Percentiles rank a stretch among this genome's conserved stretches.
These are phyloP conservation scores for Lycia hirtaria DNA, from an alignment of 2,888 invertebrate genomes.

Conservation along the genomic window DNA sequence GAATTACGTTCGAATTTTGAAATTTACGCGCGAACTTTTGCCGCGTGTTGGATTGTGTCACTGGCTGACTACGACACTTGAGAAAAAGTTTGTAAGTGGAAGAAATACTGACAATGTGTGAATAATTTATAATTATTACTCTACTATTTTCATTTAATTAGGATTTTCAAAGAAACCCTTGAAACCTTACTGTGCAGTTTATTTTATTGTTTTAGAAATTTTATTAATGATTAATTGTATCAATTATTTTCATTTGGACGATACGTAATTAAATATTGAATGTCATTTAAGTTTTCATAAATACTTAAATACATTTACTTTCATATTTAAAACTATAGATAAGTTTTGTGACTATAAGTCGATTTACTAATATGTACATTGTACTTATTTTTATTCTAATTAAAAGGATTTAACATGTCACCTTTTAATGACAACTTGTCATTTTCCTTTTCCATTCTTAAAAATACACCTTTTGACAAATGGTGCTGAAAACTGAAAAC, in stretches of 20 bases:
- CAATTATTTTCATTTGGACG: too few species aligned
- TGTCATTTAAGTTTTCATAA: neutral
- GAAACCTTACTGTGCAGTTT: too few species aligned
- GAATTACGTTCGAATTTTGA: constrained; percentile 56
- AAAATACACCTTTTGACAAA: neutral
- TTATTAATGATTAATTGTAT: too few species aligned
- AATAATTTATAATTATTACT: constrained; percentile 19
- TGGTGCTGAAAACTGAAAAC: constrained; percentile 2
- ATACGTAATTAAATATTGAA: neutral
- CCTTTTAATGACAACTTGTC: neutral
- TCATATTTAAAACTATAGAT: neutral
- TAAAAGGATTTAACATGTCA: too few species aligned
- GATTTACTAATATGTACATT: too few species aligned
- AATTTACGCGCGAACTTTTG: constrained; percentile 59
- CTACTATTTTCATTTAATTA: neutral
- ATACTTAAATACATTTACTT: too few species aligned
- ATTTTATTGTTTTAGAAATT: too few species aligned
- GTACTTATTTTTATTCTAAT: too few species aligned
- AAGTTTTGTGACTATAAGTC: too few species aligned
- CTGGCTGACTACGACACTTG: constrained; percentile 48
- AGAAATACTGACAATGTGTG: constrained; percentile 36
- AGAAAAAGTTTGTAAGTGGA: constrained; percentile 65
- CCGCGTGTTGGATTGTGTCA: constrained; percentile 60
- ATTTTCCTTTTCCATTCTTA: neutral
- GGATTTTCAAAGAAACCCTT: neutral